Conservation (phyloP, 2,797 vertebrate species). For the Periophthalmus magnuspinnatus region DNA sequence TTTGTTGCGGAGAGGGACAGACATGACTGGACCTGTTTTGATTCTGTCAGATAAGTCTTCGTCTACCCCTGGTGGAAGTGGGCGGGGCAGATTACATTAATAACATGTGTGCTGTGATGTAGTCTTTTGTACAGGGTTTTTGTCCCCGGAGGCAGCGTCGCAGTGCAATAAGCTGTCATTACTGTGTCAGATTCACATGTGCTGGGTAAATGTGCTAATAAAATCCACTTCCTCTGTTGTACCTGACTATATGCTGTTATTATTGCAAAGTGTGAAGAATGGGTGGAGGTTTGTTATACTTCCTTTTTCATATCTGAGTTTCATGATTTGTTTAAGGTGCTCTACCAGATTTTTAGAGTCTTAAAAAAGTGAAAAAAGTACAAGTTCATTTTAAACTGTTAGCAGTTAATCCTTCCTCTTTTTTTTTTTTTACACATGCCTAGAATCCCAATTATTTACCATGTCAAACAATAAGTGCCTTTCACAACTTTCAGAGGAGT, state of each 20-base stretch:
- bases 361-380: no score
- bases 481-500: no score
- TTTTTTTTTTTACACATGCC: no score
- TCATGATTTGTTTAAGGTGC: no score
- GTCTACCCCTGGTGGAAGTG: background rate
- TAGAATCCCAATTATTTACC: no score
- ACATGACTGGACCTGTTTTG: conserved; percentile 1
- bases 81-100: background rate
- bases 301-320: background rate
- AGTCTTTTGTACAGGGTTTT: conserved; percentile 5
- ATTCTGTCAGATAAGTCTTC: background rate
- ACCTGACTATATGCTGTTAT: background rate
- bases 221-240: background rate
- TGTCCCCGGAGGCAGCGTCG: background rate
- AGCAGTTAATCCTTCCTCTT: no score
- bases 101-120: conserved; percentile 8
- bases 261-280: no score
- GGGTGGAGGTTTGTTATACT: background rate
- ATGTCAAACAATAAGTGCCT: no score
- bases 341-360: no score
- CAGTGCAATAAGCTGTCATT: background rate
- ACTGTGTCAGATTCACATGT: conserved; percentile 4
- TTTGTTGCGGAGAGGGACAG: background rate
- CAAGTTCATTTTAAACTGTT: no score
- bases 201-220: conserved; percentile 4